These are phyloP conservation scores for Anastatus disparis DNA, from an alignment of 1,140 invertebrate genomes.

Conservation along the genomic window DNA sequence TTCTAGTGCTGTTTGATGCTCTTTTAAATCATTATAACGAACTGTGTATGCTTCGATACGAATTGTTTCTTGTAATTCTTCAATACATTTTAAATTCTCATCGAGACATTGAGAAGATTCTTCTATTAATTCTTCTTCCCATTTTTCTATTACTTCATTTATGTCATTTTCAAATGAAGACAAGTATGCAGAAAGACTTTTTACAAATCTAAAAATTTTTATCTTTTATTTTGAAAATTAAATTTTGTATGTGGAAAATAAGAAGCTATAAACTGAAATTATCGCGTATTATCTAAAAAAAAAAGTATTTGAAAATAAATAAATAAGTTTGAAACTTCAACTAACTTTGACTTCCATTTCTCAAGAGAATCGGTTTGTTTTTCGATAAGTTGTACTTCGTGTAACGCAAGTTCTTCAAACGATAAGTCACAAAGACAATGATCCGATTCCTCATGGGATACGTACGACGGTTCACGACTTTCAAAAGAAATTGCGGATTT, in stretches of 20 bases:
- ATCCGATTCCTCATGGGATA: background rate
- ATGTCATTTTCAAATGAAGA: background rate
- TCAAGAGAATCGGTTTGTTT: conserved; percentile 1
- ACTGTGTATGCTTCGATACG: background rate
- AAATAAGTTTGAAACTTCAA: no score
- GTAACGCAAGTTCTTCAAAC: conserved; percentile 5
- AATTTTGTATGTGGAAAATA: no score
- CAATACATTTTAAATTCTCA: background rate
- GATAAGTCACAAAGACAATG: background rate
- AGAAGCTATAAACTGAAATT: no score
- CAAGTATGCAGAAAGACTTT: conserved; percentile 7
- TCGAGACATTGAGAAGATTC: background rate
- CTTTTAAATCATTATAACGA: conserved; percentile 18
- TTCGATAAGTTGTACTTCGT: conserved; percentile 1
- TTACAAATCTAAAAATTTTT: conserved; percentile 9
- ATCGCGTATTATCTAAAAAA: no score
- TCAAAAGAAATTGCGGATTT: background rate
- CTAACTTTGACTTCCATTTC: conserved; percentile 19
- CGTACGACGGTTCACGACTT: background rate
- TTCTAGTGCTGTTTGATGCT: conserved; percentile 10
- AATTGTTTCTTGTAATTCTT: conserved; percentile 10
- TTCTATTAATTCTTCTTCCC: conserved; percentile 3
- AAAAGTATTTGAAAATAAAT: no score
- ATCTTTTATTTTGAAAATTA: background rate
- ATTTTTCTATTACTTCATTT: background rate